phyloP scores from a whole-genome alignment of 2,797 vertebrate genomes.

The Paguma larvata region DNA sequence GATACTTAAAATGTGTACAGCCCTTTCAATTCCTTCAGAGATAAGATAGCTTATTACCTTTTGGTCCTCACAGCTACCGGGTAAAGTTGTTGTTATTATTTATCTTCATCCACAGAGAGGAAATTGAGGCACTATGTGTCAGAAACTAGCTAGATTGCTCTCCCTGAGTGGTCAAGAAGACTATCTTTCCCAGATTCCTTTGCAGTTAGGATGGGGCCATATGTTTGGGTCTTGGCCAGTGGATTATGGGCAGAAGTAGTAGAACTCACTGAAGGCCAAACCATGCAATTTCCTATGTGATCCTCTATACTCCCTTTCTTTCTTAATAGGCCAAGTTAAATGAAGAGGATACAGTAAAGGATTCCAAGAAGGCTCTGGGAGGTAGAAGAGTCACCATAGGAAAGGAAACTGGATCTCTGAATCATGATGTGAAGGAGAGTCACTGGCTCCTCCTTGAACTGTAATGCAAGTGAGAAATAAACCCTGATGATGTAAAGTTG shows the following conservation, averaged over 20 bases:
- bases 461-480: not conserved
- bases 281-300: not conserved
- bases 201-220: not conserved
- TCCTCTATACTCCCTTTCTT: not conserved
- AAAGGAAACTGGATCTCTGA: not conserved
- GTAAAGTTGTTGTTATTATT: not conserved
- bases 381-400: not conserved
- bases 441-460: not conserved
- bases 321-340: not conserved
- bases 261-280: not conserved
- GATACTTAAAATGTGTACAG: not conserved
- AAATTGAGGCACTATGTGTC: not conserved
- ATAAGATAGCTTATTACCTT: not conserved
- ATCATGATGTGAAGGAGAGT: not conserved
- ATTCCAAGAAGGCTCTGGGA: not conserved
- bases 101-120: not conserved
- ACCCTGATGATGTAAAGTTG: not conserved
- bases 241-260: not conserved
- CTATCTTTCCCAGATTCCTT: not conserved
- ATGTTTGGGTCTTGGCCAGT: not conserved
- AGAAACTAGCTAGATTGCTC: not conserved
- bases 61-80: not conserved
- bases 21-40: not conserved
- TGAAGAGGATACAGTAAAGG: not conserved
- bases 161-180: not conserved